Percentiles rank a stretch among this genome's conserved stretches.
phyloP scores from a whole-genome alignment of 2,113 vertebrate genomes.

The Phyllopteryx taeniolatus region DNA sequence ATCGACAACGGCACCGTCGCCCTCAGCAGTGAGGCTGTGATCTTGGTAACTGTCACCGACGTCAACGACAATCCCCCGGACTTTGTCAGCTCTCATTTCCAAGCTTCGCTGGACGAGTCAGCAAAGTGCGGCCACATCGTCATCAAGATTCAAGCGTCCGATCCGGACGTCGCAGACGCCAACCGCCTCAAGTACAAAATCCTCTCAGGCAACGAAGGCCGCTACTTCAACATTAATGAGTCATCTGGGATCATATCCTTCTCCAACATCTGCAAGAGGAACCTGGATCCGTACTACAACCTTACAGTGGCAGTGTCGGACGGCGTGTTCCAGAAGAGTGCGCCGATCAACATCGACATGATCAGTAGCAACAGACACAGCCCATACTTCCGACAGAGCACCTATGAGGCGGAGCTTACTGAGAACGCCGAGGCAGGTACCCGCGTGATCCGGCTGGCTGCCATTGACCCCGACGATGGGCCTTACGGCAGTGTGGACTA shows the following conservation, averaged over 20 bases:
- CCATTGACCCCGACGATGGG: constrained; percentile 88
- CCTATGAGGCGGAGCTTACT: constrained; percentile 91
- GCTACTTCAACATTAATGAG: constrained; percentile 89
- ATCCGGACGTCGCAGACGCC: constrained; percentile 79
- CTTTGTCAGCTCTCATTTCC: constrained; percentile 83
- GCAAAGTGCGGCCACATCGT: constrained; percentile 91
- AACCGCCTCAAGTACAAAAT: constrained; percentile 87
- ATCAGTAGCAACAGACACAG: constrained; percentile 87
- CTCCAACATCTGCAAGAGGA: constrained; percentile 87
- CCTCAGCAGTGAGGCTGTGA: constrained; percentile 79
- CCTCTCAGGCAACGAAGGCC: constrained; percentile 87
- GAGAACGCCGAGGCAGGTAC: constrained; percentile 92
- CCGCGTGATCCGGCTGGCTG: constrained; percentile 88
- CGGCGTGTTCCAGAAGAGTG: constrained; percentile 87
- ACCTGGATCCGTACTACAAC: constrained; percentile 82
- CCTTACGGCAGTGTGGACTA: constrained; percentile 90
- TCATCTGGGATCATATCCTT: constrained; percentile 93
- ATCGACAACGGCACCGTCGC: constrained; percentile 80
- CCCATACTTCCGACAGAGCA: constrained; percentile 83
- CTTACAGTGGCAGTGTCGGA: constrained; percentile 91
- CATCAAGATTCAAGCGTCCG: constrained; percentile 91
- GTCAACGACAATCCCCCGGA: constrained; percentile 93
- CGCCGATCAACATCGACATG: constrained; percentile 91
- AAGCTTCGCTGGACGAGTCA: constrained; percentile 86
- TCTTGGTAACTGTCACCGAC: constrained; percentile 83